Percentiles rank a stretch among this genome's conserved stretches.
Conservation (phyloP, 2,888 invertebrate species). For the Strigamia crassipes region DNA sequence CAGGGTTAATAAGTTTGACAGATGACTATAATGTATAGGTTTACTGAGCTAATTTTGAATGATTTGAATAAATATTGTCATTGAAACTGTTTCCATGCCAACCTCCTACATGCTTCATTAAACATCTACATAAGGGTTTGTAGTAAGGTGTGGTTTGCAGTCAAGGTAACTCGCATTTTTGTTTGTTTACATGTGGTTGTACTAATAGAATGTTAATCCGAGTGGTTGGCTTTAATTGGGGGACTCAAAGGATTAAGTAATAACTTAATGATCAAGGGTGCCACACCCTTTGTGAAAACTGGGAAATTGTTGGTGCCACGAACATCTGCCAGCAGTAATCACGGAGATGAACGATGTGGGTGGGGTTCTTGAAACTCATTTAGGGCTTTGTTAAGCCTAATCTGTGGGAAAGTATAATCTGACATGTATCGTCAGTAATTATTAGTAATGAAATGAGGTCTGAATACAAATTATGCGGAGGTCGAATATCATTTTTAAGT, state of each 20-base stretch:
- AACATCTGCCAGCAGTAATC: slow-evolving; percentile 18
- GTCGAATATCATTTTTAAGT: neutral
- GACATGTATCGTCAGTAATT: slow-evolving; percentile 1
- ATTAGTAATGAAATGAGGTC: neutral
- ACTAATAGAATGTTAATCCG: neutral
- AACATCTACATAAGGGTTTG: neutral
- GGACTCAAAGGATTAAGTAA: slow-evolving; percentile 6
- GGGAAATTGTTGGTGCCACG: neutral
- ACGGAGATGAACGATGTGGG: slow-evolving; percentile 11
- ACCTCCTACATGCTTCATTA: neutral
- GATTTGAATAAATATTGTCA: neutral
- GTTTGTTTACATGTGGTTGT: neutral
- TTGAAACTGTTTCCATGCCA: neutral
- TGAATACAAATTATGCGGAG: neutral
- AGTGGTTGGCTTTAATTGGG: neutral
- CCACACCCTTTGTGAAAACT: neutral
- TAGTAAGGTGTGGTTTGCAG: slow-evolving; percentile 3
- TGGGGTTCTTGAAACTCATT: slow-evolving; percentile 8
- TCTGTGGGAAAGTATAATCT: neutral
- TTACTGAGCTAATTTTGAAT: neutral
- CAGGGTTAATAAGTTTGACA: neutral
- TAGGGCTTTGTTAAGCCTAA: slow-evolving; percentile 18
- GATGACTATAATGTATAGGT: neutral
- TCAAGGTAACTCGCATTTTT: neutral
- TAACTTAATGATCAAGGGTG: neutral